Evolutionary conservation across 2,888 invertebrate genomes (phyloP), one percentile per base, ranked within the genome.

Genomic region (Sinodicranocentrus sp.): DNA sequence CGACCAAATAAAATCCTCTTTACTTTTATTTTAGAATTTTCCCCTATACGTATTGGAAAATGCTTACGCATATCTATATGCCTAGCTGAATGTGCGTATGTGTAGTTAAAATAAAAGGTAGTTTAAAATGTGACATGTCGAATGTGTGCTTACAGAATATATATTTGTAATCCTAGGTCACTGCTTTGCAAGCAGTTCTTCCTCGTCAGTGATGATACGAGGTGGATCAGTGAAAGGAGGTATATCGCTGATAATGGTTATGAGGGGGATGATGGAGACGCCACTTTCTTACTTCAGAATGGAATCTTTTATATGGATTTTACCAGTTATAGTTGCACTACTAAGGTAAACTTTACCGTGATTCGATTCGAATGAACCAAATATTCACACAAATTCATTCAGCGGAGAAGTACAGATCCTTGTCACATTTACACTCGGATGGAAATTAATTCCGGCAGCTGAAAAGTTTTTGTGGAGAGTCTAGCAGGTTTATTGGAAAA

Each of bases 151-250:
- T 52, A n/a, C n/a, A n/a, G n/a, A n/a, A n/a, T 61, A 61, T 48
- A 21, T 54, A 23, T 76, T 54, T 76, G 76, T 63, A 70, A 79
- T 79, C 79, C 71, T 79, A 79, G 79, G 79, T 79, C 79, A 79
- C 33, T 79, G 79, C 79, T 79, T 79, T 19, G 79, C 79, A 44
- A 79, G 79, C 79, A 79, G 79, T 71, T 79, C 79, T 79, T 79
- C 79, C 61, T 52, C 79, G 44, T 61, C 79, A 26, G 33, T 71
- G 79, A 79, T 71, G 44, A 71, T 71, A 57, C 79, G 63, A 44
- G 63, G 6, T 23, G 71, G 71, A 33, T 77, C 77, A 43, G 67
- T 44, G 13, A 28, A 26, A 26, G 10, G 25, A n/a, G n/a, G n/a
- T n/a, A n/a, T n/a, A 54, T 57, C 61, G 25, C 63, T 70, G 77